Percentiles rank a stretch among this genome's conserved stretches.
Evolutionary conservation across 2,113 vertebrate species (phyloP).

Genomic region (Petroica traversi): DNA sequence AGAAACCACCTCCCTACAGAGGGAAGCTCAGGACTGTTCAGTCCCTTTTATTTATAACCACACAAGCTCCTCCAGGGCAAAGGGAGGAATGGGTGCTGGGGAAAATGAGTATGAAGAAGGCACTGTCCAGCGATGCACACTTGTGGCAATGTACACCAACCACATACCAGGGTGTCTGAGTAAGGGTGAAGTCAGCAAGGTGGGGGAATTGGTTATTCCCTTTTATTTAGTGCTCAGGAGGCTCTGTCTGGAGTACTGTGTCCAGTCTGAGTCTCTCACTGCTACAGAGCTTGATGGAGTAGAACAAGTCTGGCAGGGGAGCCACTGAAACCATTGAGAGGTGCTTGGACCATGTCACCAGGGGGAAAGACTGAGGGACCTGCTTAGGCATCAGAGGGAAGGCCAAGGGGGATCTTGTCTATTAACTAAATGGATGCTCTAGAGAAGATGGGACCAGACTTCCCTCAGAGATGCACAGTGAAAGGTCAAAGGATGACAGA

Average conservation of each 20-base stretch:
- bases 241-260: background rate
- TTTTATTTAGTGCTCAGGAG: background rate
- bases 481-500: background rate
- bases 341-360: background rate
- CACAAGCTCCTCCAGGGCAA: background rate
- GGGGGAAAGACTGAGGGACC: background rate
- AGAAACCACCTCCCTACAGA: background rate
- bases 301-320: background rate
- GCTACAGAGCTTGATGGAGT: background rate
- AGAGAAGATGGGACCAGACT: background rate
- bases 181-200: background rate
- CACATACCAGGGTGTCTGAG: background rate
- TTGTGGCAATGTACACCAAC: background rate
- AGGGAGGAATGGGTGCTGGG: background rate
- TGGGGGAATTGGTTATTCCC: background rate
- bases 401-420: background rate
- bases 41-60: background rate
- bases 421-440: background rate
- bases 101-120: background rate
- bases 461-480: background rate
- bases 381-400: background rate
- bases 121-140: accelerated
- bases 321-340: background rate
- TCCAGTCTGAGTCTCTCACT: background rate
- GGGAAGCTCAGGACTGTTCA: background rate